Base-by-base conservation (phyloP, 2,797 vertebrate genomes). In the Thalassophryne amazonica region DNA sequence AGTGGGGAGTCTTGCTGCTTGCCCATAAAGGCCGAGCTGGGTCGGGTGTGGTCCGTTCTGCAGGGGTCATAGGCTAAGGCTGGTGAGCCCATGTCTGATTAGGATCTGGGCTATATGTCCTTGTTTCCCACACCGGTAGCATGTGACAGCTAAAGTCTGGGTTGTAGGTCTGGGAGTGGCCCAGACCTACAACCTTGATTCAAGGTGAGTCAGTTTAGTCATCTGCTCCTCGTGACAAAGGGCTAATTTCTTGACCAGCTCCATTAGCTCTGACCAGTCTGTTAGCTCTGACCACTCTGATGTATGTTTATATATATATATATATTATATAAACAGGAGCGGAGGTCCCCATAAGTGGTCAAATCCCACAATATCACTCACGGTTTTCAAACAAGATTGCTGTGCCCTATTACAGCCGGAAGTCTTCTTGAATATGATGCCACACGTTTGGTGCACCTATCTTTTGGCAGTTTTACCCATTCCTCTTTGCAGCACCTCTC, bases 141-240 rank as follows among this genome's bases (percentile, higher is more conserved):
- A 56, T 11, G 22, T 50, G 6, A 63, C 9, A 19, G 5, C 17
- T 11, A 12, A 20, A 22, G 2, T 29, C 28, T 17, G 28, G 15
- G 10, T 11, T 11, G 4, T 11, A 19, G 3, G 19, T 24, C 14
- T 37, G 4, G 15, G 7, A 0, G 4, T n/a, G 12, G 19, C 28
- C 13, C 11, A 15, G 16, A 28, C 20, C 15, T 27, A 16, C 22
- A 60, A 31, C 34, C 31, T 69, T 0, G 25, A n/a, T 34, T 65
- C 41, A 1, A 65, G 38, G 7, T 40, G 28, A 4, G 21, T 7
- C 9, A 73, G 3, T 19, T 49, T 58, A 4, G 25, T 21, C 36
- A 65, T 53, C 1, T 69, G 51, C 5, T 73, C 51, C 6, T 60
- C 32, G 20, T 64, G 60, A 4, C 6, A 10, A 2, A 45, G 21